Conservation (phyloP, 2,113 vertebrate species). For the Henicopernis longicauda region DNA sequence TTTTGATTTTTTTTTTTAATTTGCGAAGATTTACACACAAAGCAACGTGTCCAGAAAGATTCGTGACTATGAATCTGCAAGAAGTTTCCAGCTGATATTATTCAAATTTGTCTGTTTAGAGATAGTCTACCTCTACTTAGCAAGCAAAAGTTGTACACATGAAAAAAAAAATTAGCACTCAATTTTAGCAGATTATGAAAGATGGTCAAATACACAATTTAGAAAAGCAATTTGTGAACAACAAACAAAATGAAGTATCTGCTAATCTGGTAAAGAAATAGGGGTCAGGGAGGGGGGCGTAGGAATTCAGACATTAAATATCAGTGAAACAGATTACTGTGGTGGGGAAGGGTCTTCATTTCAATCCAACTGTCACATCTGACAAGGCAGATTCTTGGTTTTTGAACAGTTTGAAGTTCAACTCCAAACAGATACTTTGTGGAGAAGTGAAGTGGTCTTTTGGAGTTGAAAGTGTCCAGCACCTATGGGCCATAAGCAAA, state of each 20-base stretch:
- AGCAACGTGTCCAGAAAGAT: neutral
- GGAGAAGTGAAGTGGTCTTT: neutral
- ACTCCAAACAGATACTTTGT: neutral
- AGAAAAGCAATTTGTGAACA: neutral
- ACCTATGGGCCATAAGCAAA: neutral
- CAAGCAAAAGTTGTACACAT: neutral
- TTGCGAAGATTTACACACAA: neutral
- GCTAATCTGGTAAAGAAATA: neutral
- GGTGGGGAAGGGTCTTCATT: neutral
- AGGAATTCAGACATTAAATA: neutral
- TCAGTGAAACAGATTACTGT: neutral
- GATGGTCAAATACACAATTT: neutral
- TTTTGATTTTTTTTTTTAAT: neutral
- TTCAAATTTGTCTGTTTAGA: neutral
- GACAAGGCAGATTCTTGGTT: neutral
- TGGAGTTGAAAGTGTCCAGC: neutral
- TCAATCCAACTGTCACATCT: neutral
- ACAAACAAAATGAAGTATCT: neutral
- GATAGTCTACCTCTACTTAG: neutral
- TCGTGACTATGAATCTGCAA: neutral
- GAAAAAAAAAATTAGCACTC: neutral
- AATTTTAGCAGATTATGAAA: neutral
- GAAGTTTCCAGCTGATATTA: neutral
- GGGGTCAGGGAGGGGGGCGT: accelerated
- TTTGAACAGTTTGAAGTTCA: neutral